phyloP scores from a whole-genome alignment of 2,113 vertebrate species.

The Caranx melampygus region DNA sequence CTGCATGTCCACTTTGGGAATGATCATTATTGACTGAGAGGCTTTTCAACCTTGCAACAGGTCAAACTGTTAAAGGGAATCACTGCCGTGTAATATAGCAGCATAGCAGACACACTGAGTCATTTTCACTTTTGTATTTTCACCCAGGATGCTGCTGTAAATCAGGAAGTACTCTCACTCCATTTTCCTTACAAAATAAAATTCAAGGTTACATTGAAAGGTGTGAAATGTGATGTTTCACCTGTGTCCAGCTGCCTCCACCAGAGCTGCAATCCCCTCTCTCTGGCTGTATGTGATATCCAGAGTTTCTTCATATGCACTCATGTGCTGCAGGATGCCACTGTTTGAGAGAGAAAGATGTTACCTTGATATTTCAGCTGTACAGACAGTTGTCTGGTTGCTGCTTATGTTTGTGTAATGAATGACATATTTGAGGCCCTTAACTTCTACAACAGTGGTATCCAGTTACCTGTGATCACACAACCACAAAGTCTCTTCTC shows the following conservation, averaged over 20 bases:
- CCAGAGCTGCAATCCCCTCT: constrained; percentile 72
- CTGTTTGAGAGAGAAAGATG: constrained; percentile 60
- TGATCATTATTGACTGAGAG: not conserved
- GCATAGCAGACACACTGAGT: no score
- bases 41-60: not conserved
- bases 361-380: not conserved
- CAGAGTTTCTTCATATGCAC: constrained; percentile 73
- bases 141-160: not conserved
- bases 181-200: not conserved
- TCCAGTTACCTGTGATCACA: not conserved
- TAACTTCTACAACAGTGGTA: not conserved
- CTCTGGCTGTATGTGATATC: constrained; percentile 82
- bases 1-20: not conserved
- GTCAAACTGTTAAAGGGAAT: not conserved
- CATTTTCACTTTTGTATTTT: not conserved
- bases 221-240: constrained; percentile 39
- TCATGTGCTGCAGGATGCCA: constrained; percentile 76
- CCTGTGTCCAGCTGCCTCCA: constrained; percentile 84
- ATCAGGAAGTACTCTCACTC: not conserved
- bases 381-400: no score
- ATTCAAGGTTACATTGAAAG: not conserved
- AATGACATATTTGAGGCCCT: no score
- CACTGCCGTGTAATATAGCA: not conserved
- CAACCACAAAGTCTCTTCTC: not conserved
- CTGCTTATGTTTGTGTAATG: no score